Evolutionary conservation across 1,140 invertebrate genomes (phyloP).

Genomic region (Drosophila nigrodunni): DNA sequence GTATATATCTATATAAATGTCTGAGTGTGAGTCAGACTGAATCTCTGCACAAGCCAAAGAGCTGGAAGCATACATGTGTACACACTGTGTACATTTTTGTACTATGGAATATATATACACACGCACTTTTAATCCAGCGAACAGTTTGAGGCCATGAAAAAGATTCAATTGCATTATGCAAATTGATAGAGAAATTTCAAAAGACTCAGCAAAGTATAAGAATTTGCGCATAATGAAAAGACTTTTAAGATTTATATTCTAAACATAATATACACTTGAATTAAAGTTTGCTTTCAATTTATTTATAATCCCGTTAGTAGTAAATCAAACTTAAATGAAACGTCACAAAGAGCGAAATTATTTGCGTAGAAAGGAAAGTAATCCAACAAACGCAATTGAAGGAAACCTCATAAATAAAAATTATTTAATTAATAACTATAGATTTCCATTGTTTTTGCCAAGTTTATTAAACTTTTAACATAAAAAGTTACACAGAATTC

Average conservation of each 20-base stretch:
- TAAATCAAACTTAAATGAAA: no score
- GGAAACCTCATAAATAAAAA: no score
- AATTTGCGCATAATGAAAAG: slow-evolving; percentile 11
- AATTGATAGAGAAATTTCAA: slow-evolving; percentile 29
- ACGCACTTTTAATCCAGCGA: slow-evolving; percentile 34
- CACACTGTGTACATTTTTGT: background rate
- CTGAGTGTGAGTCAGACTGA: background rate
- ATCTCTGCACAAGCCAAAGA: slow-evolving; percentile 7
- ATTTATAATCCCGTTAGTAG: no score
- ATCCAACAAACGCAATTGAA: background rate
- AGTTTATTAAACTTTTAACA: no score
- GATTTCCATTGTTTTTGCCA: no score
- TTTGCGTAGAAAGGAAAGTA: background rate
- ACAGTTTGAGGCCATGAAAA: slow-evolving; percentile 17
- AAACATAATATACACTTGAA: background rate
- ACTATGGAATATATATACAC: slow-evolving; percentile 4
- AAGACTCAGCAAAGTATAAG: slow-evolving; percentile 6
- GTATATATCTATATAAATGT: slow-evolving; percentile 1
- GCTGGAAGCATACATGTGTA: slow-evolving; percentile 19
- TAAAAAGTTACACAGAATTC: background rate
- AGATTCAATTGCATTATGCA: slow-evolving; percentile 42
- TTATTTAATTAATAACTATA: no score
- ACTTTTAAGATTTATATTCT: background rate
- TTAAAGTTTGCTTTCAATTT: no score
- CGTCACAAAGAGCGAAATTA: no score